Percentiles rank a stretch among this genome's conserved stretches.
Conservation (phyloP, 2,113 vertebrate species). For the Bolborhynchus lineola region DNA sequence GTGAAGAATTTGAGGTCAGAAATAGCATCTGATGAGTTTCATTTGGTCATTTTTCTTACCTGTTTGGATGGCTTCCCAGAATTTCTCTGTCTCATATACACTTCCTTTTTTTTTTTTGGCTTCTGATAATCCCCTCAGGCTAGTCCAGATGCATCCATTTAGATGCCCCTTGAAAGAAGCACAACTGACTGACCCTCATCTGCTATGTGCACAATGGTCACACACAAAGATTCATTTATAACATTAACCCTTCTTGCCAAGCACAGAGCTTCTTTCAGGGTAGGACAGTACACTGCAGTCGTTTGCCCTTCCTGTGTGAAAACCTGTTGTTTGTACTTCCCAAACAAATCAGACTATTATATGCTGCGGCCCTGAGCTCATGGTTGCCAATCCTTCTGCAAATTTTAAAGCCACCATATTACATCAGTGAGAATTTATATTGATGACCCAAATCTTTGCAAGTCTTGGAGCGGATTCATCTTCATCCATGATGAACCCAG, state of each 20-base stretch:
- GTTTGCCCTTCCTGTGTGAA: not conserved
- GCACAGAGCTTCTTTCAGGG: not conserved
- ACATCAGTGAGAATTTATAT: not conserved
- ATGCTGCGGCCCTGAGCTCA: not conserved
- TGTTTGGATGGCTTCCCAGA: not conserved
- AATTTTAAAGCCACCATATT: not conserved
- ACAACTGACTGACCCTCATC: not conserved
- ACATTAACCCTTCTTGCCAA: not conserved
- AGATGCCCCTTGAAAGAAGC: not conserved
- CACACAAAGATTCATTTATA: not conserved
- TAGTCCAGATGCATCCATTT: not conserved
- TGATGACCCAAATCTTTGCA: not conserved
- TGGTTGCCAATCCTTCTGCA: not conserved
- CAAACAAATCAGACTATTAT: not conserved
- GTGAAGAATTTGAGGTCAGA: not conserved
- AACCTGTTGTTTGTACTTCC: not conserved
- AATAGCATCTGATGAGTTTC: not conserved
- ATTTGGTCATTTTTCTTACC: not conserved
- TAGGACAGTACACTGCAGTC: not conserved
- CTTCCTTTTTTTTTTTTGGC: not conserved
- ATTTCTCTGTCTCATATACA: not conserved
- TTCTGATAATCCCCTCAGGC: not conserved
- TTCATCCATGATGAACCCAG: not conserved
- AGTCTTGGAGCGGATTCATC: not conserved
- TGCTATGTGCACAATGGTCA: not conserved